A percentile compares a stretch with the other conserved stretches of the same genome.
Evolutionary conservation across 2,113 vertebrate genomes (phyloP).

Genomic region (Tenrec ecaudatus): DNA sequence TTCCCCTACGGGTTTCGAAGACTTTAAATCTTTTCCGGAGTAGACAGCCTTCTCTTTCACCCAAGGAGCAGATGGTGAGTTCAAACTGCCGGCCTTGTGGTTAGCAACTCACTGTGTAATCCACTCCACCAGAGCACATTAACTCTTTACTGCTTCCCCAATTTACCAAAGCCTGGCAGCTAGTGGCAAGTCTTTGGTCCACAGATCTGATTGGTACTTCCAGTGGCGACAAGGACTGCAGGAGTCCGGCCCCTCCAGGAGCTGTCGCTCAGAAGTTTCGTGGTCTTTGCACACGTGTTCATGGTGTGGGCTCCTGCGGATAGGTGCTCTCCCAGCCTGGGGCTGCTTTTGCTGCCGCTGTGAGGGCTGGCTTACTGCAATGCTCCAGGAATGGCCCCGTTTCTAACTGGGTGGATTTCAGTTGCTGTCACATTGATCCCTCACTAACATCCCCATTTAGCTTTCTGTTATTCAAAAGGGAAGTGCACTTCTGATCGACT

Average conservation of each 20-base stretch:
- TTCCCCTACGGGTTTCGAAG: too few species aligned
- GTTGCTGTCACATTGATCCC: not conserved
- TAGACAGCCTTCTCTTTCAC: too few species aligned
- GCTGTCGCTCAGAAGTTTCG: not conserved
- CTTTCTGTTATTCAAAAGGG: not conserved
- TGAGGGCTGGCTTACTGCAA: not conserved
- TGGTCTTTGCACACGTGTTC: not conserved
- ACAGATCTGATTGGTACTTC: not conserved
- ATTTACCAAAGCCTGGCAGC: not conserved
- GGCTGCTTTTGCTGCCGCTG: constrained; percentile 18
- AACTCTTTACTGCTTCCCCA: not conserved
- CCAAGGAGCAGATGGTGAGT: too few species aligned
- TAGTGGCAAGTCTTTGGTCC: not conserved
- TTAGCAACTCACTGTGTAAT: too few species aligned
- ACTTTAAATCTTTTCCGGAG: too few species aligned
- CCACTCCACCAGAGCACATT: too few species aligned
- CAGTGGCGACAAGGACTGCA: not conserved
- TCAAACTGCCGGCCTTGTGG: too few species aligned
- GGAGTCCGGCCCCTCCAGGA: not conserved
- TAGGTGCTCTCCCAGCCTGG: not conserved
- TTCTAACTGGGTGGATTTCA: not conserved
- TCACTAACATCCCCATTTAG: not conserved
- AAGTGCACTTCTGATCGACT: not conserved
- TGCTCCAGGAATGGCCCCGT: not conserved
- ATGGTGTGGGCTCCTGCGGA: not conserved